These are phyloP conservation scores for Scalopus aquaticus DNA, from an alignment of 2,113 vertebrate species.

Conservation along the genomic window DNA sequence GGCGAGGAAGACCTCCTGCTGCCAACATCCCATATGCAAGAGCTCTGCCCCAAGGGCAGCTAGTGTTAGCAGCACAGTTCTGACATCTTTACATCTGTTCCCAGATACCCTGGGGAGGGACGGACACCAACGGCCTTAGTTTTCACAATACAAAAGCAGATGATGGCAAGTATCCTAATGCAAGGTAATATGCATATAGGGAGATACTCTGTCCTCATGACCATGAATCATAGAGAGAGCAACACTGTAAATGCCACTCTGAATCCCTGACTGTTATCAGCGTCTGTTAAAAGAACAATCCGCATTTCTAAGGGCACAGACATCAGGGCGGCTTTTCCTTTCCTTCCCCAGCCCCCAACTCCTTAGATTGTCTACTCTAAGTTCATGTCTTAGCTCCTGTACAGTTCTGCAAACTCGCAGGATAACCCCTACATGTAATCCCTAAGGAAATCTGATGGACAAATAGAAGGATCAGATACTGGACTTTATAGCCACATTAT, in stretches of 20 bases:
- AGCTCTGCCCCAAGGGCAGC: not conserved
- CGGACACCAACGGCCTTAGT: rapidly evolving
- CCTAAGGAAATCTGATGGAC: not conserved
- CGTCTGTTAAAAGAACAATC: not conserved
- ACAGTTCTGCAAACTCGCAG: not conserved
- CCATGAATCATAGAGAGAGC: not conserved
- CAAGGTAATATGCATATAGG: rapidly evolving
- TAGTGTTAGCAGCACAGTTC: not conserved
- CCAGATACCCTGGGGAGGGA: not conserved
- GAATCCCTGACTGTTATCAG: not conserved
- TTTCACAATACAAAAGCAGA: not conserved
- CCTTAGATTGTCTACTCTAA: not conserved
- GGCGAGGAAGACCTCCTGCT: not conserved
- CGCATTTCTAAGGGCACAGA: not conserved
- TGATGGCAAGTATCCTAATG: rapidly evolving
- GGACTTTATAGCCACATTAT: not conserved
- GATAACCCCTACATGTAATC: not conserved
- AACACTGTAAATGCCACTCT: not conserved
- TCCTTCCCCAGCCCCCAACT: not conserved
- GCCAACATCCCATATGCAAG: rapidly evolving
- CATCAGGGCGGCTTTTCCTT: not conserved
- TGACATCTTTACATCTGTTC: not conserved
- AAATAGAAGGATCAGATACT: not conserved
- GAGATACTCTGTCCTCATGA: not conserved
- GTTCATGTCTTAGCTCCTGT: not conserved